Conservation (phyloP, 2,888 invertebrate genomes). For the Camponotus fellah region DNA sequence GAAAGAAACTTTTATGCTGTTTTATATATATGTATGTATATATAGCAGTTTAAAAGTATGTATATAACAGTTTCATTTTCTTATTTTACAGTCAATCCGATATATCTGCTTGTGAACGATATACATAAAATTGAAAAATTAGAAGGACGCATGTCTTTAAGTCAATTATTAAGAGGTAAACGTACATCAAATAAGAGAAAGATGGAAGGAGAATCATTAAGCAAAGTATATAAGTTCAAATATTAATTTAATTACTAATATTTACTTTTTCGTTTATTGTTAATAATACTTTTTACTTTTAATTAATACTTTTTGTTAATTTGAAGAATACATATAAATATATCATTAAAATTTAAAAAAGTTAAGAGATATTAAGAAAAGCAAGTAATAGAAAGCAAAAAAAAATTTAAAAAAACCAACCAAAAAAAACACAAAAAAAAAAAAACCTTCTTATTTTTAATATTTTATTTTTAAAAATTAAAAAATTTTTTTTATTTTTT, state of each 20-base stretch:
- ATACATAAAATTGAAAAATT: background rate
- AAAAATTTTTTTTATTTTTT: too few species aligned
- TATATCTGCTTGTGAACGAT: background rate
- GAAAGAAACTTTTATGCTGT: too few species aligned
- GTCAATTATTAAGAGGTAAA: background rate
- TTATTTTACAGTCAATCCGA: background rate
- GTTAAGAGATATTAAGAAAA: background rate
- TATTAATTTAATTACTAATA: too few species aligned
- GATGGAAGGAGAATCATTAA: background rate
- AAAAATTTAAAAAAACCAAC: too few species aligned
- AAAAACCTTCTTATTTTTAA: too few species aligned
- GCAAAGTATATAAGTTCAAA: background rate
- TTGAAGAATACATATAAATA: background rate
- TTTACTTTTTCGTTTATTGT: background rate
- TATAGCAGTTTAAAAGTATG: too few species aligned
- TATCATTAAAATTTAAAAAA: constrained; percentile 4
- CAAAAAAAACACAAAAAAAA: too few species aligned
- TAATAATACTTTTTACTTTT: too few species aligned
- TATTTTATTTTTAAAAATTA: too few species aligned
- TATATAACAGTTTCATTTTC: background rate
- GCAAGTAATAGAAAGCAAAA: too few species aligned
- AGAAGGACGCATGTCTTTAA: background rate
- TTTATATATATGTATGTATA: too few species aligned
- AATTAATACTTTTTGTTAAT: too few species aligned
- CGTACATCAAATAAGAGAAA: background rate